Percentiles rank a stretch among this genome's conserved stretches.
These are phyloP conservation scores for Melinaea menophilus DNA, from an alignment of 2,888 invertebrate species.

Conservation along the genomic window DNA sequence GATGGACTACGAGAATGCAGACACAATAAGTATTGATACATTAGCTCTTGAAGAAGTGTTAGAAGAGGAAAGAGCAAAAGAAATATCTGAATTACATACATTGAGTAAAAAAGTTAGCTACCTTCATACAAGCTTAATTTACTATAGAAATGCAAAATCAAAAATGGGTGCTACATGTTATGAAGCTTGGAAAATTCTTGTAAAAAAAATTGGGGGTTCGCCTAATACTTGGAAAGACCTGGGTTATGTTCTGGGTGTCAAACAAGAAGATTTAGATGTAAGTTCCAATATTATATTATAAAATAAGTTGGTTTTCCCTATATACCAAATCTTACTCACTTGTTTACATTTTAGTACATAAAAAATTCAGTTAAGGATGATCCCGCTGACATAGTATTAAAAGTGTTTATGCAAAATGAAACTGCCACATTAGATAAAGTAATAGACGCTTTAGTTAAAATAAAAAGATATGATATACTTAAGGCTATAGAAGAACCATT, in stretches of 20 bases:
- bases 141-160: constrained; percentile 61
- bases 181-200: constrained; percentile 60
- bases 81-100: constrained; percentile 54
- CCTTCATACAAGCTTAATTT: constrained; percentile 62
- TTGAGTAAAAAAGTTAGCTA: constrained; percentile 63
- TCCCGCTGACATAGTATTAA: constrained; percentile 73
- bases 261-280: constrained; percentile 65
- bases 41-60: constrained; percentile 57
- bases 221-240: constrained; percentile 65
- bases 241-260: constrained; percentile 56
- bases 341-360: constrained; percentile 63
- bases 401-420: constrained; percentile 72
- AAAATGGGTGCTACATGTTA: constrained; percentile 60
- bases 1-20: constrained; percentile 52
- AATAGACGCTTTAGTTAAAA: constrained; percentile 64
- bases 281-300: constrained; percentile 35
- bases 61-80: constrained; percentile 54
- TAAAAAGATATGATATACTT: constrained; percentile 73
- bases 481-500: constrained; percentile 68
- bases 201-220: constrained; percentile 63
- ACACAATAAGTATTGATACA: constrained; percentile 63
- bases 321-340: constrained; percentile 1
- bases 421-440: constrained; percentile 76
- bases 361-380: constrained; percentile 73
- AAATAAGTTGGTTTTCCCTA: not conserved